Evolutionary conservation across 2,888 invertebrate species (phyloP).

Genomic region (Scaptomyza flava): DNA sequence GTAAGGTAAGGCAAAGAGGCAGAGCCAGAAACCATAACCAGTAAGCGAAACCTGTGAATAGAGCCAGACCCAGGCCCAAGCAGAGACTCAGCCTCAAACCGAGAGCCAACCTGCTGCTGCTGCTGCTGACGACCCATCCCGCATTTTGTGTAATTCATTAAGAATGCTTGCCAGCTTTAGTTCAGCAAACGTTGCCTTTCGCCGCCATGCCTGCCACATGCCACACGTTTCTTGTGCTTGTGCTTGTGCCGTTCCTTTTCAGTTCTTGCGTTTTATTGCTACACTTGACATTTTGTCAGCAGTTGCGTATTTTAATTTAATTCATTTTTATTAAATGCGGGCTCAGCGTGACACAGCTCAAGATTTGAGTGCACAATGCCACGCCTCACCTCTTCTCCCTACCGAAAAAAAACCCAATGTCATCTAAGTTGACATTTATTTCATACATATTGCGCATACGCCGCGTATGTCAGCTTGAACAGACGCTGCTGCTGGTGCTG

Average conservation of each 20-base stretch:
- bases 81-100: neutral
- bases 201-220: neutral
- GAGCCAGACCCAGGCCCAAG: constrained; percentile 4
- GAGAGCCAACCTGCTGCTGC: constrained; percentile 6
- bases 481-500: neutral
- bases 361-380: constrained; percentile 14
- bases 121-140: constrained; percentile 54
- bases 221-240: constrained; percentile 2
- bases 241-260: constrained; percentile 47
- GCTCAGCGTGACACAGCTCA: constrained; percentile 42
- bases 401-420: constrained; percentile 29
- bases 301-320: constrained; percentile 76
- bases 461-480: constrained; percentile 53
- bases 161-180: constrained; percentile 58
- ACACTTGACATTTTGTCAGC: constrained; percentile 80
- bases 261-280: constrained; percentile 69
- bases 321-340: constrained; percentile 80
- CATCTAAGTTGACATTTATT: constrained; percentile 79
- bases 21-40: constrained; percentile 38
- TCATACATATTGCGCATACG: constrained; percentile 76
- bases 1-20: constrained; percentile 48
- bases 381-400: neutral
- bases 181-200: constrained; percentile 32
- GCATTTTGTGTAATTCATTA: constrained; percentile 79
- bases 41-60: constrained; percentile 17